A percentile compares a stretch with the other conserved stretches of the same genome.
These are phyloP conservation scores for Pollicipes pollicipes DNA, from an alignment of 1,140 invertebrate genomes.

Conservation along the genomic window DNA sequence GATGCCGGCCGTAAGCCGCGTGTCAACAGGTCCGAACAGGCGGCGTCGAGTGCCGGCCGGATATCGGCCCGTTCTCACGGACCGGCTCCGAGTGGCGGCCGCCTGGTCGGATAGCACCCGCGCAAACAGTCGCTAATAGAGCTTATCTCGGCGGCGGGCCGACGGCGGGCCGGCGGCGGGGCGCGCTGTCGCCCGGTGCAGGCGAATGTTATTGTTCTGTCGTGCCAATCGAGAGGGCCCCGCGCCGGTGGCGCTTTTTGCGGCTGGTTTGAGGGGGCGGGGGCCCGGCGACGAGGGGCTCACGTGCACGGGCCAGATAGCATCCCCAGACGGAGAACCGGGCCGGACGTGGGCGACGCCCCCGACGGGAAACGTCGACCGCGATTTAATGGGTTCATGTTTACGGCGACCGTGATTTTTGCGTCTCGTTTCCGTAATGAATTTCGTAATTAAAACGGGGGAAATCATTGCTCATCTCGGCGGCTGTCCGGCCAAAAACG, in stretches of 20 bases:
- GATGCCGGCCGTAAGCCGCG: not conserved
- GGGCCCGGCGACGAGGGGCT: not conserved
- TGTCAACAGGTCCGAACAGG: not conserved
- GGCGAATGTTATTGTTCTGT: not conserved
- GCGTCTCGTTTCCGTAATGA: not conserved
- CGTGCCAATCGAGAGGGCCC: too few relatives aligned
- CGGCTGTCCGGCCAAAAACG: not conserved
- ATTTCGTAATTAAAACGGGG: not conserved
- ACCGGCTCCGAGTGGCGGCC: too few relatives aligned
- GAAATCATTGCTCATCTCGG: constrained; percentile 1
- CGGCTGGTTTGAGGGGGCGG: not conserved
- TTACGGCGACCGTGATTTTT: not conserved
- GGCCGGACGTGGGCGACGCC: too few relatives aligned
- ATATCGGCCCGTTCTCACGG: not conserved
- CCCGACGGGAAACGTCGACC: not conserved
- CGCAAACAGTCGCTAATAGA: not conserved
- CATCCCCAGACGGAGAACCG: too few relatives aligned
- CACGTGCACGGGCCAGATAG: too few relatives aligned
- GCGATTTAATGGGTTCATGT: not conserved
- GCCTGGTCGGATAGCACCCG: not conserved
- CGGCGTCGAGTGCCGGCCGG: not conserved
- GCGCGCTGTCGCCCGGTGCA: not conserved
- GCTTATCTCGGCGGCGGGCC: not conserved
- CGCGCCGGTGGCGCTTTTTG: not conserved
- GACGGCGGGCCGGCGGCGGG: too few relatives aligned